phyloP scores from a whole-genome alignment of 2,113 vertebrate genomes.

The pig (Sus scrofa) region DNA sequence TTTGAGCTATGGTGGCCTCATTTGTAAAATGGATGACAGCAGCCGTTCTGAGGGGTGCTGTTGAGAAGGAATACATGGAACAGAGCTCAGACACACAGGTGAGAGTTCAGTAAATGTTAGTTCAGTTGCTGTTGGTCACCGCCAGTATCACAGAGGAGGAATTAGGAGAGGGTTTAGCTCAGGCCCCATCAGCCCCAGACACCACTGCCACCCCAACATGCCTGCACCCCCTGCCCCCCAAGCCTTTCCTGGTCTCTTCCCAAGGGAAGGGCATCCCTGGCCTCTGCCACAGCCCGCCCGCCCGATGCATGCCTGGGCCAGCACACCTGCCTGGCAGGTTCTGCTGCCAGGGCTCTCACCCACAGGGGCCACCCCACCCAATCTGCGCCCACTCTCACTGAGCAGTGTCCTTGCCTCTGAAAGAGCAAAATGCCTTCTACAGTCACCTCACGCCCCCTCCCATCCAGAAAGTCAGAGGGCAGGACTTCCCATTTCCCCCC shows the following conservation, averaged over 20 bases:
- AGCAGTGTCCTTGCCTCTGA: background rate
- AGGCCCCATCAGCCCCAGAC: too few relatives aligned
- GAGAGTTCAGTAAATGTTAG: background rate
- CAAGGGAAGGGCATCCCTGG: background rate
- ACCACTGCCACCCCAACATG: background rate
- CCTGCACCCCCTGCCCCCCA: background rate
- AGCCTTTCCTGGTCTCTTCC: background rate
- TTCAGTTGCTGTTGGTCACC: background rate
- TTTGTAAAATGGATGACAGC: background rate
- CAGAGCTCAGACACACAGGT: background rate
- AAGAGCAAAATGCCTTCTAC: background rate
- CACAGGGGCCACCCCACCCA: background rate
- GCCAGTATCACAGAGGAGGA: background rate
- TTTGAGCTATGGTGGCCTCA: background rate
- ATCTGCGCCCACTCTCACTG: background rate
- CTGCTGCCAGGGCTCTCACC: background rate
- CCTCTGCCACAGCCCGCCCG: background rate
- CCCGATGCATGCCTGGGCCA: conserved; percentile 56
- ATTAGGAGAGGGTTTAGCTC: background rate
- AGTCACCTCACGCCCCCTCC: too few relatives aligned
- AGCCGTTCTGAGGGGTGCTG: background rate
- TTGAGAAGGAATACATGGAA: background rate
- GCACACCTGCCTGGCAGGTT: conserved; percentile 53
- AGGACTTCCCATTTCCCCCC: too few relatives aligned
- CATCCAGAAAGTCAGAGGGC: too few relatives aligned